Conservation (phyloP, 2,888 invertebrate genomes). For the Strigamia maritima region DNA sequence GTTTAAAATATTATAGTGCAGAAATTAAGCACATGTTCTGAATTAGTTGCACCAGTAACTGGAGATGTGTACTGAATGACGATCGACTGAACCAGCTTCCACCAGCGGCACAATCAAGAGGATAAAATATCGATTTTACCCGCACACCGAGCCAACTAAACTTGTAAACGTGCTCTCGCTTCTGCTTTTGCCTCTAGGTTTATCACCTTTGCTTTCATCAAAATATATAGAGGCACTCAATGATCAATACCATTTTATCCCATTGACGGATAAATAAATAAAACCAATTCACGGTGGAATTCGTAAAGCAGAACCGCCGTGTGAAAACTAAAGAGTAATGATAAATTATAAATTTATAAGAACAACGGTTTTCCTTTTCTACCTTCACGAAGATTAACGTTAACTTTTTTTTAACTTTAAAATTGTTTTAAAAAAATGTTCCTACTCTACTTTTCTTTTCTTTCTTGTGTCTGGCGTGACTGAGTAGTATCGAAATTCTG, state of each 20-base stretch:
- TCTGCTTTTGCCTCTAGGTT: not conserved
- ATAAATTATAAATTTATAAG: too few relatives aligned
- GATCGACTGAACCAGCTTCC: slow-evolving; percentile 7
- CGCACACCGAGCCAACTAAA: not conserved
- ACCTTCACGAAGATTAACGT: too few relatives aligned
- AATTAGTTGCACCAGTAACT: not conserved
- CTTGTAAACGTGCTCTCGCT: slow-evolving; percentile 25
- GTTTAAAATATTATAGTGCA: not conserved
- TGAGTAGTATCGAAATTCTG: not conserved
- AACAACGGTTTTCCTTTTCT: too few relatives aligned
- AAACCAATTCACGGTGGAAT: not conserved
- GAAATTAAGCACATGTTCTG: not conserved
- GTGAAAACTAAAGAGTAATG: too few relatives aligned
- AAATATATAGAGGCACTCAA: not conserved
- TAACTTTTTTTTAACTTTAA: too few relatives aligned
- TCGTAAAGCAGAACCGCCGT: too few relatives aligned
- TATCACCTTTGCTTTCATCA: slow-evolving; percentile 26
- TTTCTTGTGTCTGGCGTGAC: not conserved
- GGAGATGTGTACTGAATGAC: not conserved
- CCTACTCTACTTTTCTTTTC: not conserved
- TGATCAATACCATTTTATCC: not conserved
- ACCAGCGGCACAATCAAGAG: slow-evolving; percentile 5
- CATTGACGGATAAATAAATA: not conserved
- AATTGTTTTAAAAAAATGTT: too few relatives aligned
- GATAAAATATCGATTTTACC: slow-evolving; percentile 22